phyloP scores from a whole-genome alignment of 2,113 vertebrate genomes.

The Leptosomus discolor region DNA sequence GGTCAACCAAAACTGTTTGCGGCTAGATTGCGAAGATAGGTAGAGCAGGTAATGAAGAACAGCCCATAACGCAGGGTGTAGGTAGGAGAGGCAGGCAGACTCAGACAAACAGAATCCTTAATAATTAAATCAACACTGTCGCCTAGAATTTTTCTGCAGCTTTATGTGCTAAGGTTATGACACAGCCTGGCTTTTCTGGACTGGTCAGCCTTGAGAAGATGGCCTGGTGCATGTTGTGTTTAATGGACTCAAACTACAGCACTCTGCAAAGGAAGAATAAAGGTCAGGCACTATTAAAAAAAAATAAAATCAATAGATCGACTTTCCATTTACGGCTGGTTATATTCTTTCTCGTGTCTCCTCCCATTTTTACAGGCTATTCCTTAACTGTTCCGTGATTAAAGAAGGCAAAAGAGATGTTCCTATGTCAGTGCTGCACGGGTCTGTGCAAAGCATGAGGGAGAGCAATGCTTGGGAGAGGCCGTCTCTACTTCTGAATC shows the following conservation, averaged over 20 bases:
- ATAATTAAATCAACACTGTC: background rate
- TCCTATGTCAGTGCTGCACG: no score
- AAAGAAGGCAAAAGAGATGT: background rate
- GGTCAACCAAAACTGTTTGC: conserved; percentile 80
- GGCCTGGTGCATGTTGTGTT: background rate
- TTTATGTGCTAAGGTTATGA: background rate
- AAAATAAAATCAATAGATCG: background rate
- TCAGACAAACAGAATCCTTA: background rate
- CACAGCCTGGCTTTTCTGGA: background rate
- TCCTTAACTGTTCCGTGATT: background rate
- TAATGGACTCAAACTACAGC: background rate
- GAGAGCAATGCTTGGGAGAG: no score
- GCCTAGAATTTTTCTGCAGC: background rate
- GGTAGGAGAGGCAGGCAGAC: conserved; percentile 23
- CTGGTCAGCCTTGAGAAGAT: background rate
- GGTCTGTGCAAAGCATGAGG: no score
- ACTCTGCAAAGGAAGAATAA: background rate
- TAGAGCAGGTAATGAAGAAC: conserved; percentile 72
- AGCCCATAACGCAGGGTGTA: conserved; percentile 28
- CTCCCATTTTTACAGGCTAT: background rate
- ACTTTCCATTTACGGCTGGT: background rate
- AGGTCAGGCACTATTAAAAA: background rate
- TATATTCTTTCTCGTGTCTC: background rate
- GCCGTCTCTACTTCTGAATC: no score
- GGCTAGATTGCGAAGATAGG: conserved; percentile 77